These are phyloP conservation scores for Melolontha melolontha DNA, from an alignment of 2,888 invertebrate genomes.

Conservation along the genomic window DNA sequence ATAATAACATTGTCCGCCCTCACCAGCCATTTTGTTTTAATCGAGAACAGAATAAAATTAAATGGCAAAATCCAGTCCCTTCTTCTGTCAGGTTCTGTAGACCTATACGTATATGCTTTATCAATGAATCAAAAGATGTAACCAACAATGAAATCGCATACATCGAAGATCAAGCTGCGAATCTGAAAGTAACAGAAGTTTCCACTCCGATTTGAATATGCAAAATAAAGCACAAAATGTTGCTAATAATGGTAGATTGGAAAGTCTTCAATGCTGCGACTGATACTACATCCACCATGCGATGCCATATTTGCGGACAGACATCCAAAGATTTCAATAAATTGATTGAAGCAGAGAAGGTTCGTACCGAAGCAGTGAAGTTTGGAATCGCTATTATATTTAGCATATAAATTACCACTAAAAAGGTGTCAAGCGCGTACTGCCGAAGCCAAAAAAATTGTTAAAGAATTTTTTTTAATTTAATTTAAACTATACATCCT, in stretches of 20 bases:
- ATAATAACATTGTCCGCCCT: too few relatives aligned
- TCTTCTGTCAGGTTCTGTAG: slow-evolving; percentile 54
- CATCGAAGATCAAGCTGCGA: slow-evolving; percentile 41
- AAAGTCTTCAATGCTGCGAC: slow-evolving; percentile 54
- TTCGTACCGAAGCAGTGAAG: slow-evolving; percentile 25
- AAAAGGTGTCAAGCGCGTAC: too few relatives aligned
- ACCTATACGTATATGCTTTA: slow-evolving; percentile 54
- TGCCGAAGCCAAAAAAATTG: too few relatives aligned
- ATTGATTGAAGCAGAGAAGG: slow-evolving; percentile 41
- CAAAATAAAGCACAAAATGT: slow-evolving; percentile 49
- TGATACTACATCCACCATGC: slow-evolving; percentile 49
- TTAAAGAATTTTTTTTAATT: too few relatives aligned
- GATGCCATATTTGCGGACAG: slow-evolving; percentile 52
- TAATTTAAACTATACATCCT: too few relatives aligned
- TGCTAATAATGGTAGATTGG: slow-evolving; percentile 53
- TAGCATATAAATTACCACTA: too few relatives aligned
- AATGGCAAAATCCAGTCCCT: slow-evolving; percentile 53
- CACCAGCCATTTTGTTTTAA: too few relatives aligned
- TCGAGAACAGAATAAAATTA: too few relatives aligned
- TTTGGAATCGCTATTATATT: too few relatives aligned
- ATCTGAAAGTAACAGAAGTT: slow-evolving; percentile 18
- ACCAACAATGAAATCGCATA: slow-evolving; percentile 52
- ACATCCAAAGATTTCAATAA: slow-evolving; percentile 51
- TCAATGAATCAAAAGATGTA: slow-evolving; percentile 51
- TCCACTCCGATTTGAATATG: not conserved